Base-by-base conservation (phyloP, 2,113 vertebrate genomes). In the Centropristis striata region DNA sequence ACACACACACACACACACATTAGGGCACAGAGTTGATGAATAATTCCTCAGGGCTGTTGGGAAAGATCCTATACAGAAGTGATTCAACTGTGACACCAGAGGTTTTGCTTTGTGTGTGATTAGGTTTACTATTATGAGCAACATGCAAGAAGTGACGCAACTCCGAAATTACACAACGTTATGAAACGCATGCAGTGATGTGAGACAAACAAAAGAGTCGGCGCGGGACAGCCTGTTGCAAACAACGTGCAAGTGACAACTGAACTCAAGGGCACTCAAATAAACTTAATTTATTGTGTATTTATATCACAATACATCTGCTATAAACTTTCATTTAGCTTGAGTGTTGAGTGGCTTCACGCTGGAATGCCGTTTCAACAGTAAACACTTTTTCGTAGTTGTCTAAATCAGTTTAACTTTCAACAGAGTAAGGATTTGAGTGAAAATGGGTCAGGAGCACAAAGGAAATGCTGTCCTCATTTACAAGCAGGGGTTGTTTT, bases 31-130 rank as follows among this genome's bases (percentile, higher is more conserved):
- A 58, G 75, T 59, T 83, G 81, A 79, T 87, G 81, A 92, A 79
- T 86, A 85, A 92, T 86, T 75, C 27, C 73, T 89, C 42, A 0
- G 70, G 66, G 75, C 72, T 79, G 65, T 85, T 88, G 80, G 60
- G 84, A 86, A 83, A 84, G 74, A 71, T 85, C 63, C 50, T 25
- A 39, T 74, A 81, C 18, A 63, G 18, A 69, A 66, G 85, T 74
- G 76, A 84, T 75, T 88, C 61, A 75, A 81, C 81, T 78, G 88
- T 88, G 76, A 88, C 85, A 88, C 80, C 28, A 59, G 57, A 32
- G 57, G 65, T 64, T 83, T 74, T 71, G 66, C 78, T 76, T 68
- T 66, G 44, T 49, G 66, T 78, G 65, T 20, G 50, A 68, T 88
- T 67, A 68, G 77, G 37, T 86, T 80, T 78, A 85, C 67, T 72